Evolutionary conservation across 2,888 invertebrate genomes (phyloP), one percentile per base, ranked within the genome.

Genomic region (Notodonta ziczac): DNA sequence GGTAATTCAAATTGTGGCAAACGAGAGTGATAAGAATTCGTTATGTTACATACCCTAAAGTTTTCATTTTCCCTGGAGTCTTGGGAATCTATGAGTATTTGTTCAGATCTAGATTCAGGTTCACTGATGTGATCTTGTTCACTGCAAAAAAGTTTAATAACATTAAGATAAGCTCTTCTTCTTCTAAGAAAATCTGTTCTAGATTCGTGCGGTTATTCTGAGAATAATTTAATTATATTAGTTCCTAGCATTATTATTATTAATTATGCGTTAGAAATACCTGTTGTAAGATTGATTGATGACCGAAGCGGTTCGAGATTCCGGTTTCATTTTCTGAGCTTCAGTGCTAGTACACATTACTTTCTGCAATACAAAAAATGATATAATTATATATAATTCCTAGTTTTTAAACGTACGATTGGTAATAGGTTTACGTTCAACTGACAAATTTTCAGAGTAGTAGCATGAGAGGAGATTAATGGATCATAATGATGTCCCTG

Each of bases 281-380:
- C 93, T 93, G 67, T 90, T 90, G 65, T 93, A 93, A 0, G 93
- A 92, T 58, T 90, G 91, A 64, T 93, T 92, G 9, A 87, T 84
- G 10, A 89, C 80, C 5, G 93, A 91, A 16, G 86, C 84, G 0
- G 84, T 80, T 44, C 89, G 84, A 0, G 91, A 91, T 62, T 88
- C 87, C 4, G 84, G 69, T 63, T 90, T 89, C 16, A 81, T 76
- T 59, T 85, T 84, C 63, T 89, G 89, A 16, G 74, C 75, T 63
- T 90, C 93, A 12, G 84, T 63, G 16, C 78, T 78, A 4, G 84
- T 73, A 63, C 85, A 84, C 24, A 89, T 66, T 0, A 87, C 85
- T 70, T 90, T 88, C 90, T 91, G 84, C 8, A 81, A 78, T 60
- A 56, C 1, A 50, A 66, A 59, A 39, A 13, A n/a, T n/a, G n/a